Percentiles rank a stretch among this genome's conserved stretches.
These are phyloP conservation scores for Eupleurogrammus muticus DNA, from an alignment of 2,797 vertebrate species.

Conservation along the genomic window DNA sequence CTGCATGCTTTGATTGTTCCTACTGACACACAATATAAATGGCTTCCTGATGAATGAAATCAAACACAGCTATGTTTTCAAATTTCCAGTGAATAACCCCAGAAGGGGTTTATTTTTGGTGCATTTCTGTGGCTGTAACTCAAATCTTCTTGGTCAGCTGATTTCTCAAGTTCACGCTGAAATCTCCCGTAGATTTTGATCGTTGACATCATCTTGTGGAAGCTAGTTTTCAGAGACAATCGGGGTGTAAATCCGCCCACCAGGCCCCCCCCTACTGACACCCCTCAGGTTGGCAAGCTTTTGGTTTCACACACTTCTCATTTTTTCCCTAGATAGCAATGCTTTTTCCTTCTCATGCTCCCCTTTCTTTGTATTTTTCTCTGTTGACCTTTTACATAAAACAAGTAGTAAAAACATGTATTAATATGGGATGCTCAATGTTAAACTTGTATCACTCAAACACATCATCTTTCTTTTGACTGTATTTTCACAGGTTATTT, in stretches of 20 bases:
- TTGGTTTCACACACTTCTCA: conserved; percentile 25
- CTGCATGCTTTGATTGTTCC: conserved; percentile 36
- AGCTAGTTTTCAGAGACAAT: conserved; percentile 95
- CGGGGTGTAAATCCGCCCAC: conserved; percentile 82
- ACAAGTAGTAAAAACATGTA: not conserved
- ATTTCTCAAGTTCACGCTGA: conserved; percentile 79
- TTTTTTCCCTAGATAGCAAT: conserved; percentile 7
- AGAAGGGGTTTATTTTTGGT: conserved; percentile 42
- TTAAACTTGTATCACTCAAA: not conserved
- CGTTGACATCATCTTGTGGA: conserved; percentile 97
- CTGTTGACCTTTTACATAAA: not conserved
- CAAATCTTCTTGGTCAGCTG: conserved; percentile 67
- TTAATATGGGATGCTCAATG: not conserved
- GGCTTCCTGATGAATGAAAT: conserved; percentile 34
- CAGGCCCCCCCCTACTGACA: conserved; percentile 83
- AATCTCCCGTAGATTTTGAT: conserved; percentile 93
- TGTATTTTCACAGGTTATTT: not conserved
- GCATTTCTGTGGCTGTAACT: conserved; percentile 55
- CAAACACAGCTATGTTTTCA: too few relatives aligned
- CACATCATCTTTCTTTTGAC: not conserved
- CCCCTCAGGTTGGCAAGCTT: conserved; percentile 90
- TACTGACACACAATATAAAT: conserved; percentile 4
- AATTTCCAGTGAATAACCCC: too few relatives aligned
- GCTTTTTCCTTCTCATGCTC: conserved; percentile 1
- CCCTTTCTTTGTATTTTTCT: not conserved